Conservation (phyloP, 2,797 vertebrate genomes). For the Cyprinodon diabolis region DNA sequence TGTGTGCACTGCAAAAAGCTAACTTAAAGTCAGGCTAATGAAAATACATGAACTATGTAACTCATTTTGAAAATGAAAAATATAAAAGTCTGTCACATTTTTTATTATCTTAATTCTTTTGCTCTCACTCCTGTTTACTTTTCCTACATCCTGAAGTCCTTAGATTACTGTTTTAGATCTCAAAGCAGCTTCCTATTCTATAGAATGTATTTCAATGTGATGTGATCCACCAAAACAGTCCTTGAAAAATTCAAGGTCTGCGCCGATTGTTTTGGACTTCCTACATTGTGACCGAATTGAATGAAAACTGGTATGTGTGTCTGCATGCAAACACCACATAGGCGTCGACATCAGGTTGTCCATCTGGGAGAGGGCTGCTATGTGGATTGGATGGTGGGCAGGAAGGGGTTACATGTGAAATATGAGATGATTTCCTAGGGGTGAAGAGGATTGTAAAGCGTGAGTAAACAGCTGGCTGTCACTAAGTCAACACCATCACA, state of each 20-base stretch:
- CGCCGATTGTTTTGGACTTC: background rate
- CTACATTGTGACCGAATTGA: slow-evolving; percentile 21
- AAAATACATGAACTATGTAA: too few species aligned
- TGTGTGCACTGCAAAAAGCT: too few species aligned
- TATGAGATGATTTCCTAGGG: slow-evolving; percentile 39
- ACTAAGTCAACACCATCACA: slow-evolving; percentile 48
- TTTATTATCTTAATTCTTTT: too few species aligned
- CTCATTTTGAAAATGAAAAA: too few species aligned
- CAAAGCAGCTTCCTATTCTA: too few species aligned
- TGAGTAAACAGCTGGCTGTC: slow-evolving; percentile 50
- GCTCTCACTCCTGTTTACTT: too few species aligned
- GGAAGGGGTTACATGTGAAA: slow-evolving; percentile 36
- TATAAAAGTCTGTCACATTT: too few species aligned
- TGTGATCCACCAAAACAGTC: background rate
- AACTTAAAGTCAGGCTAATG: too few species aligned
- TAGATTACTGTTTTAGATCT: too few species aligned
- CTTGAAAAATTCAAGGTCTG: background rate
- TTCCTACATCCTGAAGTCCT: too few species aligned
- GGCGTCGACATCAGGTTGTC: slow-evolving; percentile 54
- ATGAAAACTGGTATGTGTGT: slow-evolving; percentile 31
- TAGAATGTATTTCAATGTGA: too few species aligned
- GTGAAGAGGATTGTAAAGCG: slow-evolving; percentile 19
- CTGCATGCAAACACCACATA: slow-evolving; percentile 49
- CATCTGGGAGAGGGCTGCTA: background rate
- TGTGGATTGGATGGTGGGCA: background rate